These are phyloP conservation scores for Ceuthmochares aereus DNA, from an alignment of 2,113 vertebrate species.

Conservation along the genomic window DNA sequence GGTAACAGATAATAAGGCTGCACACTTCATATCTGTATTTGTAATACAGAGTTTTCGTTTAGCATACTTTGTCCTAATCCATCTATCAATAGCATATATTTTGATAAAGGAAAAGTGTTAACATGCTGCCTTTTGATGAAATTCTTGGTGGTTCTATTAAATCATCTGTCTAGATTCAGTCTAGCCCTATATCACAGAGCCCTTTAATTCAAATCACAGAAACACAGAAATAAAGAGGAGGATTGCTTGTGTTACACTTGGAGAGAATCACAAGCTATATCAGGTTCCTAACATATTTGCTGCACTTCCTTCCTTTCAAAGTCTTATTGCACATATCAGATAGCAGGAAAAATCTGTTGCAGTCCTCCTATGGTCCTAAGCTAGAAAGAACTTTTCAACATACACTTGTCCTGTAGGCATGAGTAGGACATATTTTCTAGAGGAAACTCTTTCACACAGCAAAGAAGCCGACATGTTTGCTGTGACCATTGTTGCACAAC, in stretches of 20 bases:
- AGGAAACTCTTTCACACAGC: background rate
- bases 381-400: background rate
- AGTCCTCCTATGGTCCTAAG: background rate
- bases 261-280: background rate
- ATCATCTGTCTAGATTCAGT: background rate
- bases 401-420: background rate
- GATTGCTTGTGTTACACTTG: background rate
- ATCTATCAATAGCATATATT: background rate
- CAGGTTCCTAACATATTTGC: background rate
- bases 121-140: background rate
- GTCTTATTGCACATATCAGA: background rate
- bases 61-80: background rate
- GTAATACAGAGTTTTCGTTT: background rate
- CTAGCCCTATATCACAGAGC: background rate
- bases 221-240: background rate
- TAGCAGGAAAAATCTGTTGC: background rate
- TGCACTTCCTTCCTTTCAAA: background rate
- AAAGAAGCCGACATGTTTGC: background rate
- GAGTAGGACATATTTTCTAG: background rate
- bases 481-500: background rate
- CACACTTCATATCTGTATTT: background rate
- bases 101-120: background rate
- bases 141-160: background rate
- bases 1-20: background rate
- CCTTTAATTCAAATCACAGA: background rate